Evolutionary conservation across 2,797 vertebrate species (phyloP), one percentile per base, ranked within the genome.

Genomic region (Muscicapa striata): DNA sequence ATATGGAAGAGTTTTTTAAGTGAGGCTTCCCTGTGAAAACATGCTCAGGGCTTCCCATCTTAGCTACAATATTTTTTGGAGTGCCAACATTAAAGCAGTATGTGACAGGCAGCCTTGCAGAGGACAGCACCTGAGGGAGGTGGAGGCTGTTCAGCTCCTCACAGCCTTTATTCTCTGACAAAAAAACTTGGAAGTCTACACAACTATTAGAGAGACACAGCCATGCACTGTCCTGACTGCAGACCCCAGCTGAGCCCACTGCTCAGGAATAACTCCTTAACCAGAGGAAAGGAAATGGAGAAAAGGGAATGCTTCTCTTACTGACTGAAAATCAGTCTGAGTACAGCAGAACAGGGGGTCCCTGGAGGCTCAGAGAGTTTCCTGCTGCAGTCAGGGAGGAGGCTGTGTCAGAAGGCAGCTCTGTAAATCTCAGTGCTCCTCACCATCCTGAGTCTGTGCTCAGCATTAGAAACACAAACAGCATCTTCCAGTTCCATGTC

Each of bases 21-120:
- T 34, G 62, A 52, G 87, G 55, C 32, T 68, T 95, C 83, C 87
- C 81, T 79, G 94, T 77, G 95, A 96, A 91, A 96, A 93, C 43
- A 63, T 11, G 43, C 21, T 61, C 89, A 94, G 38, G 41, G 46
- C 23, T 93, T 89, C 62, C 66, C n/a, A 62, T 77, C 69, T 83
- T 79, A 94, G 88, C 67, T 46, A 81, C 72, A 78, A 0, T 15
- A 20, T 89, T 86, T 80, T 95, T 78, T 93, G 55, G 54, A 89
- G 59, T 88, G 68, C 38, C 38, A 52, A 22, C 78, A 45, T 26
- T 67, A 88, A 83, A 89, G 81, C 40, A 61, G 32, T 11, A 6
- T 67, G 90, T 77, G 84, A 80, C n/a, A 61, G 63, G 55, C 8
- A 17, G 67, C 80, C 52, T 93, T 79, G 40, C 36, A 78, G 73